Conservation (phyloP, 2,797 vertebrate genomes). For the Centropyge bicolor region DNA sequence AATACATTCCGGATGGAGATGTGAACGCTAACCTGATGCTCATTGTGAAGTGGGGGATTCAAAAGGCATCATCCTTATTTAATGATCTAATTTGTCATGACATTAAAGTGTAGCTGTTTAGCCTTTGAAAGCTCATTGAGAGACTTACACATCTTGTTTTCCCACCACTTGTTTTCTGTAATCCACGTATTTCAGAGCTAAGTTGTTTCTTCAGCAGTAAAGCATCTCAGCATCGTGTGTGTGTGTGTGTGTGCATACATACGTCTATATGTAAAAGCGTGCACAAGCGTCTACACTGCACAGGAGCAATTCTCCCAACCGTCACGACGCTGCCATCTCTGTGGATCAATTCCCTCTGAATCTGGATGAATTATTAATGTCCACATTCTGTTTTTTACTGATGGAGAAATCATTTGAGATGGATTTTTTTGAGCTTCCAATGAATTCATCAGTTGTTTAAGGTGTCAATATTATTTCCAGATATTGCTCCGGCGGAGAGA, state of each 20-base stretch:
- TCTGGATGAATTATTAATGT: constrained; percentile 85
- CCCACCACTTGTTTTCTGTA: constrained; percentile 8
- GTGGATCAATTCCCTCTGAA: constrained; percentile 80
- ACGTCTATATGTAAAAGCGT: constrained; percentile 3
- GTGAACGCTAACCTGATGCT: constrained; percentile 39
- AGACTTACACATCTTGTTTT: constrained; percentile 12
- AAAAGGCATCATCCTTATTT: constrained; percentile 45
- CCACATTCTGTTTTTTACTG: constrained; percentile 81
- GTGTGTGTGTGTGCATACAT: neutral
- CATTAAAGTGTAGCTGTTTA: constrained; percentile 42
- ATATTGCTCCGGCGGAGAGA: constrained; percentile 61
- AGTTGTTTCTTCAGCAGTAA: constrained; percentile 6
- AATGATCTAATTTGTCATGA: constrained; percentile 56
- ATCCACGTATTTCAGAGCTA: neutral
- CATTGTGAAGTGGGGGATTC: constrained; percentile 31
- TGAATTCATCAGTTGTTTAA: constrained; percentile 83
- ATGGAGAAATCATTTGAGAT: constrained; percentile 84
- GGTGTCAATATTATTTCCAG: constrained; percentile 79
- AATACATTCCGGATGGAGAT: constrained; percentile 47
- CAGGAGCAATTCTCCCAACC: constrained; percentile 51
- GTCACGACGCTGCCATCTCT: constrained; percentile 59
- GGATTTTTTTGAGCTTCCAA: constrained; percentile 76
- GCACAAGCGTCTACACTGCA: constrained; percentile 24
- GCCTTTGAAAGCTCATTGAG: constrained; percentile 20
- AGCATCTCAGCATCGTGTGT: neutral